A percentile compares a stretch with the other conserved stretches of the same genome.
These are phyloP conservation scores for Bicyclus anynana DNA, from an alignment of 1,140 invertebrate species.

Conservation along the genomic window DNA sequence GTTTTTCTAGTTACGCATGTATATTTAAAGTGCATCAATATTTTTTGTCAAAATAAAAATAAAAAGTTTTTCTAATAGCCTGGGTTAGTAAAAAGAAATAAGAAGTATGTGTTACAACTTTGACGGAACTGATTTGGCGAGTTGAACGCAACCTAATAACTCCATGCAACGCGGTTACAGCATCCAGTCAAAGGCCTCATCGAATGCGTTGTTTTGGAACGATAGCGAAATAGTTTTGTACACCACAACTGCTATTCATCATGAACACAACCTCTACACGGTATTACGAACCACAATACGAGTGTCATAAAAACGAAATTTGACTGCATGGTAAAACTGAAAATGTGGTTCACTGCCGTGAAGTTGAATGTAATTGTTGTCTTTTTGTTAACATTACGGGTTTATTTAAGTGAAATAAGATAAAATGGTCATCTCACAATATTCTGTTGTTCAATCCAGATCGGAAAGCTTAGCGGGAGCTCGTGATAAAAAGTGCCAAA, in stretches of 20 bases:
- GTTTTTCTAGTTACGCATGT: no score
- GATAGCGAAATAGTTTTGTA: slow-evolving; percentile 56
- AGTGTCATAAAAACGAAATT: slow-evolving; percentile 37
- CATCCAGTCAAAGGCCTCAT: slow-evolving; percentile 45
- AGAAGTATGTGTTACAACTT: slow-evolving; percentile 13
- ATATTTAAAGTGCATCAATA: no score
- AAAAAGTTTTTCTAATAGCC: background rate
- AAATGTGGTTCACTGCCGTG: slow-evolving; percentile 34
- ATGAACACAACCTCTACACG: slow-evolving; percentile 10
- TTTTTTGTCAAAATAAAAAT: no score
- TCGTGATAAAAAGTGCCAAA: slow-evolving; percentile 8
- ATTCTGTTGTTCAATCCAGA: slow-evolving; percentile 55
- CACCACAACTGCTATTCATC: slow-evolving; percentile 36
- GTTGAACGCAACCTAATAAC: slow-evolving; percentile 28
- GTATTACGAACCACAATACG: slow-evolving; percentile 30
- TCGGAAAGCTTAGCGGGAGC: slow-evolving; percentile 35
- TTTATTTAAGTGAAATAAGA: slow-evolving; percentile 75
- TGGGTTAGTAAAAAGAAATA: background rate
- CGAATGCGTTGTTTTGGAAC: slow-evolving; percentile 59
- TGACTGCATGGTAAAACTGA: background rate
- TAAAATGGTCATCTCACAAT: slow-evolving; percentile 70
- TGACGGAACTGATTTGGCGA: slow-evolving; percentile 23
- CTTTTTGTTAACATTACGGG: slow-evolving; percentile 71
- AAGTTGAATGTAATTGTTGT: slow-evolving; percentile 46
- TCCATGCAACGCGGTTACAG: slow-evolving; percentile 44